phyloP scores from a whole-genome alignment of 2,113 vertebrate genomes.

The Ameiurus melas region DNA sequence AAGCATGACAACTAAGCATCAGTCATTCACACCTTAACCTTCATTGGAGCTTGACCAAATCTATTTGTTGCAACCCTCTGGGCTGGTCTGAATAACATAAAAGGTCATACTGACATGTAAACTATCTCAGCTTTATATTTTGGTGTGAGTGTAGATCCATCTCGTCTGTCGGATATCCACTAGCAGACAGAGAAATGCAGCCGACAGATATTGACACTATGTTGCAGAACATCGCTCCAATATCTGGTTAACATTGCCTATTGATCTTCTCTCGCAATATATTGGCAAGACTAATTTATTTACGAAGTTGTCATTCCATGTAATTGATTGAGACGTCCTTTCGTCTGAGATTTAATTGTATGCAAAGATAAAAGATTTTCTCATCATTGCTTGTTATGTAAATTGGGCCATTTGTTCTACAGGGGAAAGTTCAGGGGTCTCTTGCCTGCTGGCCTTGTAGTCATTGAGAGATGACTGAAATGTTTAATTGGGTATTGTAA shows the following conservation, averaged over 20 bases:
- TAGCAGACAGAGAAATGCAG: conserved; percentile 39
- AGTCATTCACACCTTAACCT: background rate
- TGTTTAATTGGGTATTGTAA: conserved; percentile 85
- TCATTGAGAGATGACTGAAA: conserved; percentile 73
- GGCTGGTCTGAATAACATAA: conserved; percentile 25
- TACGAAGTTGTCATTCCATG: conserved; percentile 96
- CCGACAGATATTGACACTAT: conserved; percentile 45
- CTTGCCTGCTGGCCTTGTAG: conserved; percentile 82
- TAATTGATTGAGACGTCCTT: conserved; percentile 92
- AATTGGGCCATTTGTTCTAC: conserved; percentile 89
- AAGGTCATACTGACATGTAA: conserved; percentile 41
- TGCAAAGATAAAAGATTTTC: conserved; percentile 96
- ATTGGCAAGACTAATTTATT: conserved; percentile 97
- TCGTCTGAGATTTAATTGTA: conserved; percentile 94
- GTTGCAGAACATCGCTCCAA: conserved; percentile 55
- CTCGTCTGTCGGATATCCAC: conserved; percentile 17
- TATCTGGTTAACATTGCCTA: conserved; percentile 84
- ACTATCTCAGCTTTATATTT: conserved; percentile 19
- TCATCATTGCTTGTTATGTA: conserved; percentile 98
- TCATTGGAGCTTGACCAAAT: conserved; percentile 13
- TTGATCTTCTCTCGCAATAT: conserved; percentile 83
- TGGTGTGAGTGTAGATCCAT: conserved; percentile 26
- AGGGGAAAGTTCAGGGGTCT: conserved; percentile 89
- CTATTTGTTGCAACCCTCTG: background rate
- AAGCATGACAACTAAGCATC: background rate